phyloP scores from a whole-genome alignment of 1,140 invertebrate genomes.

The Zaprionus vittiger region DNA sequence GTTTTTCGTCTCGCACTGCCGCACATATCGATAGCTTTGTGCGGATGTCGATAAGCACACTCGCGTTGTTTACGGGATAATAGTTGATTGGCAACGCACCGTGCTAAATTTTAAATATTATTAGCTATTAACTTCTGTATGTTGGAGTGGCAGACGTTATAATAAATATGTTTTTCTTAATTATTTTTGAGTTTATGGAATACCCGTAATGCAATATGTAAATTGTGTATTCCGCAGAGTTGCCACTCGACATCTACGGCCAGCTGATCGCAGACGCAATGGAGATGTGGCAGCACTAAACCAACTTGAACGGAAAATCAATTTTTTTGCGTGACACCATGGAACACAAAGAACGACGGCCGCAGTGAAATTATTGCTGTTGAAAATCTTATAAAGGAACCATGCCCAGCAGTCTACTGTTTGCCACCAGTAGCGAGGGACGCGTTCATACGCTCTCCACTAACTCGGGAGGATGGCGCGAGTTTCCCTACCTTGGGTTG shows the following conservation, averaged over 20 bases:
- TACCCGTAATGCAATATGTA: not conserved
- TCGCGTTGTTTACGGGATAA: too few relatives aligned
- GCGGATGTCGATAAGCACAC: not conserved
- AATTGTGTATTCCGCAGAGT: not conserved
- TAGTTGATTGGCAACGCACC: too few relatives aligned
- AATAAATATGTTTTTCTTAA: not conserved
- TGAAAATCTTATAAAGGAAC: conserved; percentile 7
- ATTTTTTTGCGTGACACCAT: conserved; percentile 42
- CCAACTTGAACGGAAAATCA: conserved; percentile 52
- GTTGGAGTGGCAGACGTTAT: not conserved
- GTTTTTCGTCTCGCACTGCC: not conserved
- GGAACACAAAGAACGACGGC: conserved; percentile 34
- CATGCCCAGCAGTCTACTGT: conserved; percentile 91
- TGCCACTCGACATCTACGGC: not conserved
- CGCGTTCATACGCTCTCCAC: conserved; percentile 93
- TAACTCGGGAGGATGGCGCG: conserved; percentile 91
- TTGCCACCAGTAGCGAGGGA: conserved; percentile 94
- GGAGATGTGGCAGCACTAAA: conserved; percentile 26
- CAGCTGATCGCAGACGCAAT: conserved; percentile 24
- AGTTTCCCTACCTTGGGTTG: conserved; percentile 92
- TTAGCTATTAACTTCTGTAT: too few relatives aligned
- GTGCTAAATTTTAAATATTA: too few relatives aligned
- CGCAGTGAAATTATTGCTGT: conserved; percentile 4
- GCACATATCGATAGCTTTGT: not conserved
- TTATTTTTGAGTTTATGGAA: not conserved